A percentile compares a stretch with the other conserved stretches of the same genome.
phyloP scores from a whole-genome alignment of 1,140 invertebrate species.

The Pomacea maculata region DNA sequence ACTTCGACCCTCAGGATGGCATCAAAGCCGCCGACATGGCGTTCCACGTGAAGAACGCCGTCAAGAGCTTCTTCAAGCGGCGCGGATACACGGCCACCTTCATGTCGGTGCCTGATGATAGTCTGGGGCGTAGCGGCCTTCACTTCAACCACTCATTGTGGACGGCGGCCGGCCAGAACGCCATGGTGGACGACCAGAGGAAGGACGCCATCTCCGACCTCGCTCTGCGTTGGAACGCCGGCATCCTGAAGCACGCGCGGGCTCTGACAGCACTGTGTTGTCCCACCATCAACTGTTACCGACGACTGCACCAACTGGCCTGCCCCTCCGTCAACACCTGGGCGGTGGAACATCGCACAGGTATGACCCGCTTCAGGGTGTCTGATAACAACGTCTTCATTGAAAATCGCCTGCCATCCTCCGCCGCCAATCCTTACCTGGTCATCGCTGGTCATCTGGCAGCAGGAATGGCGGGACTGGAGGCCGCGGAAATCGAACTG shows the following conservation, averaged over 20 bases:
- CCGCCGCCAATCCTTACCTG: conserved; percentile 39
- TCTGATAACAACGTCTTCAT: conserved; percentile 26
- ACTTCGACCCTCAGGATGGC: conserved; percentile 1
- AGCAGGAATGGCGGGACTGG: conserved; percentile 40
- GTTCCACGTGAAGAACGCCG: conserved; percentile 9
- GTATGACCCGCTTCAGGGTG: conserved; percentile 1
- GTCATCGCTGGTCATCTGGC: conserved; percentile 35
- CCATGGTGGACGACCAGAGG: conserved; percentile 22
- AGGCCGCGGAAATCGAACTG: conserved; percentile 5
- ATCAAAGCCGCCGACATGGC: conserved; percentile 11
- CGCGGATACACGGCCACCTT: conserved; percentile 30
- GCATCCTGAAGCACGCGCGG: conserved; percentile 30
- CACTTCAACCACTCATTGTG: conserved; percentile 40
- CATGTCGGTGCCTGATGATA: conserved; percentile 29
- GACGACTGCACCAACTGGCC: conserved; percentile 20
- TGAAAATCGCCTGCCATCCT: conserved; percentile 36
- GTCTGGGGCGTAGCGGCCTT: conserved; percentile 23
- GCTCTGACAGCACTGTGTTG: conserved; percentile 31
- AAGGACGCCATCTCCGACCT: conserved; percentile 21
- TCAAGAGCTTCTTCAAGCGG: conserved; percentile 9
- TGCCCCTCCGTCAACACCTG: conserved; percentile 25
- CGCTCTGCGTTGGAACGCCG: conserved; percentile 34
- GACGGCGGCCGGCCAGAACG: conserved; percentile 21
- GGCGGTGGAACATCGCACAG: conserved; percentile 25
- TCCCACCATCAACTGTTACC: conserved; percentile 41